A percentile compares a stretch with the other conserved stretches of the same genome.
Evolutionary conservation across 2,113 vertebrate genomes (phyloP).

Genomic region (Megalops atlanticus): DNA sequence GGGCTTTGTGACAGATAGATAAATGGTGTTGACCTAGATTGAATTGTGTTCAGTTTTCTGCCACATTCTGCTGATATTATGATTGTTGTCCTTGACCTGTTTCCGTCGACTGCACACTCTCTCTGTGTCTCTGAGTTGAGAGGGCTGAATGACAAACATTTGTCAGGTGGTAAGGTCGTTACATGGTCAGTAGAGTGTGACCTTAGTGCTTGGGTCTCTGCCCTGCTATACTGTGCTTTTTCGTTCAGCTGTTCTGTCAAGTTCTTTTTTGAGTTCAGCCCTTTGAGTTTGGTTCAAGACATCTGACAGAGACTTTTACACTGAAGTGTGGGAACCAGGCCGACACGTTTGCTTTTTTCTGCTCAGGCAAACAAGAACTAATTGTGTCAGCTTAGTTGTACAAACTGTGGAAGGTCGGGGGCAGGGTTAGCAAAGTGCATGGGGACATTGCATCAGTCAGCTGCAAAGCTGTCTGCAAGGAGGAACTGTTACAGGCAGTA

Average conservation of each 20-base stretch:
- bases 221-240: background rate
- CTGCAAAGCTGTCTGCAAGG: too few species aligned
- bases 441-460: too few species aligned
- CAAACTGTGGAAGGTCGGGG: too few species aligned
- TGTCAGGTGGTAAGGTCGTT: background rate
- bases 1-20: background rate
- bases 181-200: background rate
- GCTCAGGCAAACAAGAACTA: too few species aligned
- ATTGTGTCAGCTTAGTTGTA: too few species aligned
- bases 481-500: too few species aligned
- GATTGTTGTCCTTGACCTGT: background rate
- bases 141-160: background rate
- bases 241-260: background rate
- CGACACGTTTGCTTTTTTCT: too few species aligned
- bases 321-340: too few species aligned
- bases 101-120: background rate
- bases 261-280: background rate
- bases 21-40: background rate
- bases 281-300: background rate
- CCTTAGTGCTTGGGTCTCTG: background rate
- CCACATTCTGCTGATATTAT: background rate
- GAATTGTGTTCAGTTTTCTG: background rate
- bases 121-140: background rate
- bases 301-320: too few species aligned
- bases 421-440: too few species aligned